These are phyloP conservation scores for Aegotheles bennettii DNA, from an alignment of 2,113 vertebrate species.

Conservation along the genomic window DNA sequence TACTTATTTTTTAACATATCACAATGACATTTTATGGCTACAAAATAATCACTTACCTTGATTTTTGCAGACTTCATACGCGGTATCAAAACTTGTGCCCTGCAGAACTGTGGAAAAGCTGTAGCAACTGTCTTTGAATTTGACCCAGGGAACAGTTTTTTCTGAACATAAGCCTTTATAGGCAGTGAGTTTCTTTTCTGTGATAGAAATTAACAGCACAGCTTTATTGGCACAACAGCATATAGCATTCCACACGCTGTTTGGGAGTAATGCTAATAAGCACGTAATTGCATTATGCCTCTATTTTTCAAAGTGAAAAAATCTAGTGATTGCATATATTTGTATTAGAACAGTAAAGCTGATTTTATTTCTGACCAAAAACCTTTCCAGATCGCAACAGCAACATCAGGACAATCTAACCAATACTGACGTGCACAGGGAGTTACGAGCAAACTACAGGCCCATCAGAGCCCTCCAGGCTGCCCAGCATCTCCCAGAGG, in stretches of 20 bases:
- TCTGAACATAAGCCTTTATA: conserved; percentile 78
- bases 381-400: not conserved
- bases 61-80: conserved; percentile 83
- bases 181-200: conserved; percentile 74
- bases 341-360: not conserved
- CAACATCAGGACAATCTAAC: not conserved
- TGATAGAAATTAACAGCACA: conserved; percentile 39
- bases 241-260: not conserved
- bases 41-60: conserved; percentile 76
- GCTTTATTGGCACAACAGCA: conserved; percentile 36
- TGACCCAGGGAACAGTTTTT: conserved; percentile 81
- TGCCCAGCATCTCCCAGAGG: not conserved
- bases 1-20: not conserved
- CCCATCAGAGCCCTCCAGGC: not conserved
- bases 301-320: not conserved
- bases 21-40: not conserved
- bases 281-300: not conserved
- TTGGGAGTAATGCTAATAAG: not conserved
- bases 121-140: conserved; percentile 88
- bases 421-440: not conserved
- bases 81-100: conserved; percentile 79
- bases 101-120: conserved; percentile 85
- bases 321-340: not conserved
- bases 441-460: not conserved
- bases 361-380: not conserved